Percentiles rank a stretch among this genome's conserved stretches.
phyloP scores from a whole-genome alignment of 1,140 invertebrate genomes.

The Aphis craccivora region DNA sequence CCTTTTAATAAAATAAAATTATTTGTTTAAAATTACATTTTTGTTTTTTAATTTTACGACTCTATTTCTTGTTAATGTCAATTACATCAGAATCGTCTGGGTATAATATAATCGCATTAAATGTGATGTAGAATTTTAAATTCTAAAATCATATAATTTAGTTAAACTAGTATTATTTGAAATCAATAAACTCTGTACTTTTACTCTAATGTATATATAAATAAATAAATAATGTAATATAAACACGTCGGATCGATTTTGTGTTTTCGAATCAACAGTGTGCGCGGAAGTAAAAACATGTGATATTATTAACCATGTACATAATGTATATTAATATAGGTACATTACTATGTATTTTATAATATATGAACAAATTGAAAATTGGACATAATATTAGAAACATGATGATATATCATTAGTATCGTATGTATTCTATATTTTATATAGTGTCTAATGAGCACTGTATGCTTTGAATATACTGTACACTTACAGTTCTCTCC shows the following conservation, averaged over 20 bases:
- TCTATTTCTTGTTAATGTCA: background rate
- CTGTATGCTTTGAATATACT: background rate
- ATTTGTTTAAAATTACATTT: background rate
- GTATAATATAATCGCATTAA: background rate
- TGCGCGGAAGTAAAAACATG: background rate
- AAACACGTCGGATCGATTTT: background rate
- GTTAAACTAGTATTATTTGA: background rate
- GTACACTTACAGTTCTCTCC: background rate
- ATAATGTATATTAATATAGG: background rate
- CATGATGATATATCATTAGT: background rate
- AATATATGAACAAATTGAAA: background rate
- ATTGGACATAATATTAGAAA: background rate
- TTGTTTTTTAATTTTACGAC: background rate
- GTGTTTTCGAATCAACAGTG: background rate
- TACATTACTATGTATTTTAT: background rate
- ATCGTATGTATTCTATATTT: no score
- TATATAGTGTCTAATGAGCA: no score
- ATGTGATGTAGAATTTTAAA: background rate
- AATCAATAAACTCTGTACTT: background rate
- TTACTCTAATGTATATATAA: background rate
- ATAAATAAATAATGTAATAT: background rate
- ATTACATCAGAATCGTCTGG: background rate
- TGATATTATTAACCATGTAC: background rate
- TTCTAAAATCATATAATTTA: background rate
- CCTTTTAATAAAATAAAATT: background rate